phyloP scores from a whole-genome alignment of 2,888 invertebrate species.

The Nomada fabriciana region DNA sequence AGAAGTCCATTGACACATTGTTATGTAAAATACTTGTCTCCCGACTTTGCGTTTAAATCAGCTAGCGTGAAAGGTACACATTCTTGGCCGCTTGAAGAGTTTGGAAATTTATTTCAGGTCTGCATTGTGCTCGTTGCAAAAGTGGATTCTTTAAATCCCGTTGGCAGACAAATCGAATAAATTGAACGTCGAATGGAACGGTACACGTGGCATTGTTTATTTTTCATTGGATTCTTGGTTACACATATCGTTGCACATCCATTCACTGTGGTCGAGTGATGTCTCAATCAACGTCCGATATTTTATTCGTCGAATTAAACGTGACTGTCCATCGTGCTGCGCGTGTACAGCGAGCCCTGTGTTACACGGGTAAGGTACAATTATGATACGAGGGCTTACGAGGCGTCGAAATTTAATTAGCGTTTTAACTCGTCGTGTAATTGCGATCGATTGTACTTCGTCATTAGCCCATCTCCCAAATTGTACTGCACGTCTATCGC shows the following conservation, averaged over 20 bases:
- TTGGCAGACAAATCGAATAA: conserved; percentile 2
- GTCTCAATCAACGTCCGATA: conserved; percentile 26
- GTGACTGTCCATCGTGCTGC: neutral
- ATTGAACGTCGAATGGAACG: neutral
- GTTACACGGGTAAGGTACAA: neutral
- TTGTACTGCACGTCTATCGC: no score
- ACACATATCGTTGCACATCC: neutral
- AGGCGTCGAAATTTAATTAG: conserved; percentile 26
- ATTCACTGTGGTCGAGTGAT: conserved; percentile 6
- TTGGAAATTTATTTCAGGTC: neutral
- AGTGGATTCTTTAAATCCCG: neutral
- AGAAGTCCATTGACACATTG: conserved; percentile 2
- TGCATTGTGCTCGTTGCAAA: neutral
- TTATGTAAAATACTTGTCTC: conserved; percentile 6
- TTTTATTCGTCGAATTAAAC: conserved; percentile 34
- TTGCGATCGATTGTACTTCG: neutral
- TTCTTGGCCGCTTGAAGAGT: neutral
- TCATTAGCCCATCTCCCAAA: neutral
- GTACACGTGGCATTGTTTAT: conserved; percentile 13
- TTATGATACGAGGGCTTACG: conserved; percentile 6
- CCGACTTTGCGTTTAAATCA: neutral
- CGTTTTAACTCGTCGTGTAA: neutral
- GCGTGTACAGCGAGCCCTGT: neutral
- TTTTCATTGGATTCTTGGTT: conserved; percentile 16
- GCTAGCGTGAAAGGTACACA: neutral